phyloP scores from a whole-genome alignment of 2,113 vertebrate species.

The Albula goreensis region DNA sequence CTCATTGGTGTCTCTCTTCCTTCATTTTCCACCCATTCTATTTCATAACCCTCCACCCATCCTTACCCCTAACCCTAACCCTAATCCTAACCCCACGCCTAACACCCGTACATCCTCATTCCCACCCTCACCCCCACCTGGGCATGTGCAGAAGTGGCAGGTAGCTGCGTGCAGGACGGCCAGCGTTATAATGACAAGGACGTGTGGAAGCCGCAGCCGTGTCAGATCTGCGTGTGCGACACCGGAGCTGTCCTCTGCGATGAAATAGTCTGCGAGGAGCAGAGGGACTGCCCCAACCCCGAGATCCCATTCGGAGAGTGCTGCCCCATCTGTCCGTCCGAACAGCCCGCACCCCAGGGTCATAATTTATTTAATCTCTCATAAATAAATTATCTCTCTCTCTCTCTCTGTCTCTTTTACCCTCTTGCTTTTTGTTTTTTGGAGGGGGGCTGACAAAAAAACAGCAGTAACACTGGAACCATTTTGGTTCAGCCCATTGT shows the following conservation, averaged over 20 bases:
- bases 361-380: conserved; percentile 88
- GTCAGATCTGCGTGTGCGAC: conserved; percentile 96
- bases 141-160: conserved; percentile 76
- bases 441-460: not conserved
- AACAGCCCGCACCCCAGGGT: conserved; percentile 80
- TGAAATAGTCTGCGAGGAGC: conserved; percentile 92
- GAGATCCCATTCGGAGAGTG: conserved; percentile 94
- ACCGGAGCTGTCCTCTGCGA: conserved; percentile 89
- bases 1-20: conserved; percentile 42
- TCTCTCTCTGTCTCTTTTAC: conserved; percentile 19
- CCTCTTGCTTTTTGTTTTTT: not conserved
- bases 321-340: conserved; percentile 88
- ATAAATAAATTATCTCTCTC: conserved; percentile 79
- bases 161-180: conserved; percentile 86
- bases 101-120: conserved; percentile 53
- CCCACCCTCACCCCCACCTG: conserved; percentile 34
- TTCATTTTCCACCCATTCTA: not conserved
- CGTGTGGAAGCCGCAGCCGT: conserved; percentile 93
- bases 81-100: not conserved
- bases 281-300: conserved; percentile 82
- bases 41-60: not conserved
- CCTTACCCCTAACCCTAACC: not conserved
- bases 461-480: not conserved
- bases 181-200: conserved; percentile 89
- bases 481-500: not conserved